Evolutionary conservation across 2,113 vertebrate species (phyloP).

Genomic region (Zapornia atra): DNA sequence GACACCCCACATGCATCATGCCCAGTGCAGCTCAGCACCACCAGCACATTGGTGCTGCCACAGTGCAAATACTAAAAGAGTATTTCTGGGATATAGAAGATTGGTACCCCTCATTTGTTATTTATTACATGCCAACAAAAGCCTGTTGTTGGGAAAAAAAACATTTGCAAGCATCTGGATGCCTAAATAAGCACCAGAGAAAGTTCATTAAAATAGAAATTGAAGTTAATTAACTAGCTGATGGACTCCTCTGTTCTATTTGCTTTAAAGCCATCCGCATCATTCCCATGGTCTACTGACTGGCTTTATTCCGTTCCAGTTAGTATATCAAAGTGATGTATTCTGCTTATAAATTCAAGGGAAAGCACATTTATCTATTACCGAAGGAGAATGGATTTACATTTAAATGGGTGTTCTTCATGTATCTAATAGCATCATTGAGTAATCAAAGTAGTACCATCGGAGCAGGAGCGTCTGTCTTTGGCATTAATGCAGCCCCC

Average conservation of each 20-base stretch:
- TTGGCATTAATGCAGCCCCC: background rate
- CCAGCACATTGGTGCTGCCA: rapidly evolving
- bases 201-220: slow-evolving; percentile 51
- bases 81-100: background rate
- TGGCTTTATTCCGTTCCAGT: slow-evolving; percentile 16
- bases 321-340: slow-evolving; percentile 6
- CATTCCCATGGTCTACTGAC: background rate
- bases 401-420: slow-evolving; percentile 53
- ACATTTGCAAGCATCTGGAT: background rate
- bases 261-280: background rate
- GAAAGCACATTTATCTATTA: slow-evolving; percentile 34
- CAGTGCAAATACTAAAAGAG: rapidly evolving
- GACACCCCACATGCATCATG: rapidly evolving
- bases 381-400: slow-evolving; percentile 34
- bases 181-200: slow-evolving; percentile 25
- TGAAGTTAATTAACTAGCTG: slow-evolving; percentile 56
- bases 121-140: background rate
- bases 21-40: background rate
- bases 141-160: background rate
- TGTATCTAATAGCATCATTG: slow-evolving; percentile 39
- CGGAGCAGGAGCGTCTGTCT: background rate
- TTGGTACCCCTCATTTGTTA: background rate
- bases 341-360: slow-evolving; percentile 51
- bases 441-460: slow-evolving; percentile 30
- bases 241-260: background rate